Percentiles rank a stretch among this genome's conserved stretches.
phyloP scores from a whole-genome alignment of 64 coral and sea anemone genomes.

The Trachythela sp. region DNA sequence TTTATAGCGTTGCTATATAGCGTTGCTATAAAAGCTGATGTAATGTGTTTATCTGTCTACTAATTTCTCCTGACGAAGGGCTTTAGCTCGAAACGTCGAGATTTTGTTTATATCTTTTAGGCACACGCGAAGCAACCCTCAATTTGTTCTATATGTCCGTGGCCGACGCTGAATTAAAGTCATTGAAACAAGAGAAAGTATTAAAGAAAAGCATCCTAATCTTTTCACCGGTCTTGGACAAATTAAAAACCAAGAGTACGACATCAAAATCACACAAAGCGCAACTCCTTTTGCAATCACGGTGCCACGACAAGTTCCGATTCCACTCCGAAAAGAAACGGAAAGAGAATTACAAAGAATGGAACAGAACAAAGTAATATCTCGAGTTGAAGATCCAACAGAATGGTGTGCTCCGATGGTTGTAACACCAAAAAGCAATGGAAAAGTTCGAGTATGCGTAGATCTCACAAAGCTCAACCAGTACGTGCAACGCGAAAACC shows the following conservation, averaged over 20 bases:
- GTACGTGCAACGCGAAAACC: neutral
- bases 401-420: neutral
- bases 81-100: too few species aligned
- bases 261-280: too few species aligned
- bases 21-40: too few species aligned
- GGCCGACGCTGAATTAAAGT: too few species aligned
- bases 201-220: constrained; percentile 41
- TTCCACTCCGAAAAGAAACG: constrained; percentile 34
- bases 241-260: neutral
- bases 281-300: too few species aligned
- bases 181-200: neutral
- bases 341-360: constrained; percentile 10
- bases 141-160: too few species aligned
- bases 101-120: too few species aligned
- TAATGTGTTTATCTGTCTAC: too few species aligned
- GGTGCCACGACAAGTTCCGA: neutral
- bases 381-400: neutral
- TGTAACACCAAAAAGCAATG: neutral
- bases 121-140: too few species aligned
- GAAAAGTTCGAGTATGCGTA: neutral
- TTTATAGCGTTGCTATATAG: too few species aligned
- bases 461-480: neutral
- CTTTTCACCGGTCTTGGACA: constrained; percentile 40
- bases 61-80: too few species aligned
- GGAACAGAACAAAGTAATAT: constrained; percentile 13